Base-by-base conservation (phyloP, 2,797 vertebrate species). In the Schizopygopsis malacanthus region DNA sequence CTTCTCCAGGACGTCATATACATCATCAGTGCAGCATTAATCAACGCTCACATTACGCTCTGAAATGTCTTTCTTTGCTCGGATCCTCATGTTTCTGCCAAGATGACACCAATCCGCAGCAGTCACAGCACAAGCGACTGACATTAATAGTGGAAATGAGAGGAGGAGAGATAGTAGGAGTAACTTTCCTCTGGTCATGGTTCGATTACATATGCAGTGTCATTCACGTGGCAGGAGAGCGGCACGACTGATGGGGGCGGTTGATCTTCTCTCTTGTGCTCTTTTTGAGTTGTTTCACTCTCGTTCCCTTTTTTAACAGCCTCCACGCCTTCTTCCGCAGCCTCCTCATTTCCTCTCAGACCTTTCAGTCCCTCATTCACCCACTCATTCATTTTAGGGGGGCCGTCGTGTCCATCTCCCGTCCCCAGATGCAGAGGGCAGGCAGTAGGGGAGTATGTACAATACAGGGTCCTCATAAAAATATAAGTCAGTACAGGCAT, bases 331-430 rank as follows among this genome's bases (percentile, higher is more conserved):
- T 83, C 33, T 28, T 83, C 56, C 15, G 84, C 86, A 77, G 82
- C 83, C 83, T 4, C 6, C 87, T 84, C 83, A 89, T 87, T 52
- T 67, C 80, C 56, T 52, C 72, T 82, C 50, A 71, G 56, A 65
- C 52, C 39, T 45, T 77, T 80, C 90, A 92, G 90, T 92, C 86
- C 88, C 84, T 56, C 73, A 85, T 90, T 93, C 93, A 92, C 93
- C 90, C 91, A 91, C 92, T 93, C 87, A 88, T 91, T 89, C 89
- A 92, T 93, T 92, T 90, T 92, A 88, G 92, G 76, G 52, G 52
- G 82, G 20, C 50, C 13, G 41, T 92, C 89, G 83, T 92, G 90
- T 88, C 89, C 88, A 87, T 92, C 91, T 91, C 92, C 92, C 88
- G 87, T 91, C 86, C 79, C 83, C 87, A 89, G 88, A 77, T 89